These are phyloP conservation scores for Nasua narica DNA, from an alignment of 2,797 vertebrate genomes.

Conservation along the genomic window DNA sequence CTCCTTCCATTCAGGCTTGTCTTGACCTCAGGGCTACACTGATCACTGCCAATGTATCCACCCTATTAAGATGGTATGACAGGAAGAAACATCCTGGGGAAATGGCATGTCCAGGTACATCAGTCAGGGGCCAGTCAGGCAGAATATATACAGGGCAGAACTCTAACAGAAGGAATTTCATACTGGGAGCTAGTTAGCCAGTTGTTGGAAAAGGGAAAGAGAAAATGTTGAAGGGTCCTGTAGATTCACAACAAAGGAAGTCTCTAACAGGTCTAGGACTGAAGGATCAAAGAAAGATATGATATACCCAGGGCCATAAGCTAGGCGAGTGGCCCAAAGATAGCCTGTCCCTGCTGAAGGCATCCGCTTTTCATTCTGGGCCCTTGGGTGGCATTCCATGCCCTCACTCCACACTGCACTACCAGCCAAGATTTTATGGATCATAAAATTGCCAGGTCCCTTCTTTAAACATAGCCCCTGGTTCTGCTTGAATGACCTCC, in stretches of 20 bases:
- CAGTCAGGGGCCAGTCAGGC: accelerated
- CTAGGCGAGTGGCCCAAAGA: neutral
- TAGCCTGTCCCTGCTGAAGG: neutral
- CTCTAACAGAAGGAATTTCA: neutral
- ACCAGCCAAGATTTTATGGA: conserved; percentile 8
- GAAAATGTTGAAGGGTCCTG: too few relatives aligned
- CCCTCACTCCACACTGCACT: neutral
- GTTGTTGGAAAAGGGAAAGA: neutral
- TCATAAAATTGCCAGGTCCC: conserved; percentile 30
- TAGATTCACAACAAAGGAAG: neutral
- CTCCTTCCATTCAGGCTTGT: neutral
- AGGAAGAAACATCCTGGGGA: neutral
- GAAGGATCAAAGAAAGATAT: neutral
- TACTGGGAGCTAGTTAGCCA: neutral
- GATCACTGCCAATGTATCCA: too few relatives aligned
- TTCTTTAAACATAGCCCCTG: conserved; percentile 9
- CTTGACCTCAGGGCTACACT: neutral
- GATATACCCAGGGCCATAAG: neutral
- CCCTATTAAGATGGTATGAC: neutral
- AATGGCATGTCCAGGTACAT: neutral
- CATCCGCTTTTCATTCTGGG: neutral
- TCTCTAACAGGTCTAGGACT: neutral
- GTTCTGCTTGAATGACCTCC: conserved; percentile 27
- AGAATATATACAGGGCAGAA: neutral
- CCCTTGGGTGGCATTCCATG: neutral